Evolutionary conservation across 1,140 invertebrate species (phyloP).

Genomic region (Archivesica marissinica): DNA sequence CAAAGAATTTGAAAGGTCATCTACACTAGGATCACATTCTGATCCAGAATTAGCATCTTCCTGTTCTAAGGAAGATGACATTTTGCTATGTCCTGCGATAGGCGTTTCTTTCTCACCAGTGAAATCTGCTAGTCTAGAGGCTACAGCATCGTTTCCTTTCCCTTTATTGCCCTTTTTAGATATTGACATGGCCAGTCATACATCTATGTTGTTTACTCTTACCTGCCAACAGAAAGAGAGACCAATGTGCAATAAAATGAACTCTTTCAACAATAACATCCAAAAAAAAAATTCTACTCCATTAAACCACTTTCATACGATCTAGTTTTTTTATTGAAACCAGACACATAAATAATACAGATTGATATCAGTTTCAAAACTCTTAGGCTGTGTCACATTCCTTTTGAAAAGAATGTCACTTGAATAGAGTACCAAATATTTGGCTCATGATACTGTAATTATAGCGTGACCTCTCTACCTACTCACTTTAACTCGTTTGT

Average conservation of each 20-base stretch:
- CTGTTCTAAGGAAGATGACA: constrained; percentile 57
- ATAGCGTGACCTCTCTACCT: constrained; percentile 25
- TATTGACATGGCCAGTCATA: constrained; percentile 59
- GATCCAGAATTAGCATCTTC: constrained; percentile 59
- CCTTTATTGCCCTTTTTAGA: constrained; percentile 58
- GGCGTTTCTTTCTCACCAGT: constrained; percentile 59
- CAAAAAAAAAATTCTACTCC: no score
- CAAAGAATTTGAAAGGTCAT: constrained; percentile 51
- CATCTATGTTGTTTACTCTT: constrained; percentile 24
- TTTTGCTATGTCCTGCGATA: constrained; percentile 56
- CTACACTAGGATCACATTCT: constrained; percentile 46
- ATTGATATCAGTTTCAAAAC: constrained; percentile 28
- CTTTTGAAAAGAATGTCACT: constrained; percentile 45
- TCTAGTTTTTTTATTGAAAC: constrained; percentile 1
- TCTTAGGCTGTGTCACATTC: constrained; percentile 44
- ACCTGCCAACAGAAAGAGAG: neutral
- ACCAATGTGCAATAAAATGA: neutral
- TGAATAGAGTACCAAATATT: constrained; percentile 33
- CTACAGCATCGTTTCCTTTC: constrained; percentile 64
- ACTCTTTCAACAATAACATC: no score
- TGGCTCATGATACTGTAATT: constrained; percentile 33
- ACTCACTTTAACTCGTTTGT: no score
- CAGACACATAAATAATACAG: constrained; percentile 34
- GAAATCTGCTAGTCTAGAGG: constrained; percentile 62
- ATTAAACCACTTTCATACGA: neutral